Evolutionary conservation across 2,888 invertebrate genomes (phyloP), one percentile per base, ranked within the genome.

Genomic region (Plagodis pulveraria): DNA sequence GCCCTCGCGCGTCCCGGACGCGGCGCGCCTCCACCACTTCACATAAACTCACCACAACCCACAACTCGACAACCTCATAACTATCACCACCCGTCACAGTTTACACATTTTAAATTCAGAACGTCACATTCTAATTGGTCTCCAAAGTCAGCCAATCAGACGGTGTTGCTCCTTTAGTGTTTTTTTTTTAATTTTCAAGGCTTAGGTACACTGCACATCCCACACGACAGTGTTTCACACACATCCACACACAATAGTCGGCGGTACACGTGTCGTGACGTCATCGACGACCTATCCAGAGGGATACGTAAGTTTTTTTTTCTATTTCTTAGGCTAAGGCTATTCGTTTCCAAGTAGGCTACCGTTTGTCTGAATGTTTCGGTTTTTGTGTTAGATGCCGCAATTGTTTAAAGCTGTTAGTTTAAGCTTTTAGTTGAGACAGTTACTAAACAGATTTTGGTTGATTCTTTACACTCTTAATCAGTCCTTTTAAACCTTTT

Each of bases 1-100:
- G 84, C 80, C 82, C 80, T 86, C 86, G 85, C 82, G 87, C 83
- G 82, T 76, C 83, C 83, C 84, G 84, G 85, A 84, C 90, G 89
- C 69, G 73, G 74, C 76, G 71, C 48, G 10, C 10, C 36, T 10
- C 35, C 69, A 67, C 69, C 62, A 69, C 65, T 66, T 71, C 61
- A 60, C 67, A 69, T 66, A 66, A 56, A 70, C 63, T 58, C 70
- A 68, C 65, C 65, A 70, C 68, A 64, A 70, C 68, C 63, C 58
- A 62, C 54, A 58, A 46, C 43, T 9, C 6, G 42, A 9, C 42
- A 42, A 42, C 42, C 9, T 42, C 7, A 42, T 33, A 50, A 42
- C 42, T 33, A 6, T 44, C 53, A 48, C 59, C 50, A 63, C 48
- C 51, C 58, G 56, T 41, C 51, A 65, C 63, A 58, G 56, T 58